phyloP scores from a whole-genome alignment of 2,888 invertebrate species.

The Dryococelus australis region DNA sequence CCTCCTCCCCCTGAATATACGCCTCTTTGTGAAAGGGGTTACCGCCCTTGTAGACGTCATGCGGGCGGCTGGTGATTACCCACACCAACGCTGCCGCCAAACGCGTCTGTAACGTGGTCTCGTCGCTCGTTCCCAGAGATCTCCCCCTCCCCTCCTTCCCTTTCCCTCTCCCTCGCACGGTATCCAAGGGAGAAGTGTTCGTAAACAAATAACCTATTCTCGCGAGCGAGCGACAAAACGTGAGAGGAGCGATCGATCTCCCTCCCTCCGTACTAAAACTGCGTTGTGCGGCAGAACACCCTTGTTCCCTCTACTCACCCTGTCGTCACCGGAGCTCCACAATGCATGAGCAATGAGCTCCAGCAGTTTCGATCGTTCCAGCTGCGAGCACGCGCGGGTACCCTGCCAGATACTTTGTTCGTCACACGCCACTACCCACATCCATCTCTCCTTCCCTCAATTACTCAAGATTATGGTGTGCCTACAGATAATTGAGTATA shows the following conservation, averaged over 20 bases:
- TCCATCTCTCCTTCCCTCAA: not conserved
- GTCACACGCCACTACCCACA: not conserved
- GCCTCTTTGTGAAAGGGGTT: constrained; percentile 7
- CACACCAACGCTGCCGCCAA: not conserved
- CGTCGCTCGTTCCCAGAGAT: not conserved
- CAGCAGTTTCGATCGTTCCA: not conserved
- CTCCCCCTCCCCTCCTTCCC: not conserved
- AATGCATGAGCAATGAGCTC: constrained; percentile 10
- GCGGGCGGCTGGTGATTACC: constrained; percentile 16
- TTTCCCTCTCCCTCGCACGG: not conserved
- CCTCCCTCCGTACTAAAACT: not conserved
- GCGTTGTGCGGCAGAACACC: not conserved
- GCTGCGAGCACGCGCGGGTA: not conserved
- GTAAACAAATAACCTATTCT: constrained; percentile 16
- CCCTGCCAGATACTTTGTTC: not conserved
- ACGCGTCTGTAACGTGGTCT: not conserved
- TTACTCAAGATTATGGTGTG: no score
- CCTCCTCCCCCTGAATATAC: not conserved
- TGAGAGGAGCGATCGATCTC: not conserved
- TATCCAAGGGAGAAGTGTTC: not conserved
- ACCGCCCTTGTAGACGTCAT: not conserved
- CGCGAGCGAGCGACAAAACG: constrained; percentile 3
- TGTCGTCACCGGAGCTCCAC: not conserved
- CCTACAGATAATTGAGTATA: no score
- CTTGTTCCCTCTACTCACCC: not conserved